phyloP scores from a whole-genome alignment of 2,797 vertebrate species.

The Neomorphus geoffroyi region DNA sequence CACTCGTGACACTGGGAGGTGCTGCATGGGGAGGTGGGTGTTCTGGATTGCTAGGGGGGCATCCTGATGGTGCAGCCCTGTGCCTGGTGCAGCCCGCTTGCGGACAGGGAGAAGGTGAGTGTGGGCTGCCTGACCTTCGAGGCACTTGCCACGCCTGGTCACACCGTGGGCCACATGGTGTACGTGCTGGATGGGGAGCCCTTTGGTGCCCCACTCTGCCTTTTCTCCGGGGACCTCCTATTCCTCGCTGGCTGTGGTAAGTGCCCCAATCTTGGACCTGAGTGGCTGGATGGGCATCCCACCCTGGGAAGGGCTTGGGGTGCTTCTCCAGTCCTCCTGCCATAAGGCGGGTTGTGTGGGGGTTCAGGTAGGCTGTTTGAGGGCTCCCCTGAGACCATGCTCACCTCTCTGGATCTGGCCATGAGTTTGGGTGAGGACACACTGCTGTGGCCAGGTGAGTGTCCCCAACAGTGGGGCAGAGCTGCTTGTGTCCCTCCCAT shows the following conservation, averaged over 20 bases:
- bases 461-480: not conserved
- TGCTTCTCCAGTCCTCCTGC: not conserved
- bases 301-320: not conserved
- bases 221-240: conserved; percentile 96
- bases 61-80: not conserved
- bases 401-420: conserved; percentile 91
- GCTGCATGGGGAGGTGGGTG: not conserved
- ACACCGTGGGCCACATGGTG: conserved; percentile 95
- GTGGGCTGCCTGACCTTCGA: conserved; percentile 88
- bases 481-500: not conserved
- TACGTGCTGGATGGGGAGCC: conserved; percentile 88
- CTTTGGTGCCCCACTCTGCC: conserved; percentile 84
- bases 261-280: not conserved
- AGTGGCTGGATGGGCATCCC: too few relatives aligned
- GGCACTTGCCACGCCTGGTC: conserved; percentile 91
- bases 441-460: conserved; percentile 92
- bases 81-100: conserved; percentile 74
- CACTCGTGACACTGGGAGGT: accelerated
- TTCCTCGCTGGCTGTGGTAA: conserved; percentile 97
- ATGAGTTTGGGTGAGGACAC: conserved; percentile 86
- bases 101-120: conserved; percentile 85
- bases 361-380: conserved; percentile 92
- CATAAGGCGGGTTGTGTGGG: not conserved
- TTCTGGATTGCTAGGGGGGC: not conserved
- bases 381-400: conserved; percentile 90